Percentiles rank a stretch among this genome's conserved stretches.
phyloP scores from a whole-genome alignment of 2,113 vertebrate species.

The Polypterus bichir region DNA sequence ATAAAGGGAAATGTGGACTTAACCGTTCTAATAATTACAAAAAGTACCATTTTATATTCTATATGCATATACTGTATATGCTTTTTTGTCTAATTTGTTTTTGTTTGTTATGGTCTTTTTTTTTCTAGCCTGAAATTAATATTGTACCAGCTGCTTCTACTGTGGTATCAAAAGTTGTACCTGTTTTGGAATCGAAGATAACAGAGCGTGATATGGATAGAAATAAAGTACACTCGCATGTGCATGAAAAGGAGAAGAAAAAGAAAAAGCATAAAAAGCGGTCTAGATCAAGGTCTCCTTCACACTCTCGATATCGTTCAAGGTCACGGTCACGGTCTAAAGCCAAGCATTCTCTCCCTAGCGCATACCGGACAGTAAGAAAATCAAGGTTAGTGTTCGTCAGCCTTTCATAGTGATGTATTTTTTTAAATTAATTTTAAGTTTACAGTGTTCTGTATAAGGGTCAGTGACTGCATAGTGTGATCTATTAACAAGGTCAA shows the following conservation, averaged over 20 bases:
- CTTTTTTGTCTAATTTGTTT: slow-evolving; percentile 7
- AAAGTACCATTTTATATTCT: too few relatives aligned
- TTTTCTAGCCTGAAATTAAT: background rate
- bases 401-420: too few relatives aligned
- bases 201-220: slow-evolving; percentile 39
- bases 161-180: slow-evolving; percentile 33
- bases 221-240: slow-evolving; percentile 38
- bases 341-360: slow-evolving; percentile 80
- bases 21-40: too few relatives aligned
- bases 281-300: slow-evolving; percentile 62
- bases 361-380: slow-evolving; percentile 73
- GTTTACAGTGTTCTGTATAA: too few relatives aligned
- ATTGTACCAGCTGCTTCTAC: slow-evolving; percentile 2
- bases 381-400: slow-evolving; percentile 63
- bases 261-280: slow-evolving; percentile 82
- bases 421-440: too few relatives aligned
- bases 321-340: slow-evolving; percentile 62
- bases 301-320: slow-evolving; percentile 50
- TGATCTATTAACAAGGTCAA: too few relatives aligned
- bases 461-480: too few relatives aligned
- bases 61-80: too few relatives aligned
- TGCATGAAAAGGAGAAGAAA: slow-evolving; percentile 77
- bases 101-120: slow-evolving; percentile 1
- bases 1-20: too few relatives aligned
- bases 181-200: slow-evolving; percentile 35